phyloP scores from a whole-genome alignment of 2,888 invertebrate genomes.

The Papilio elwesi region DNA sequence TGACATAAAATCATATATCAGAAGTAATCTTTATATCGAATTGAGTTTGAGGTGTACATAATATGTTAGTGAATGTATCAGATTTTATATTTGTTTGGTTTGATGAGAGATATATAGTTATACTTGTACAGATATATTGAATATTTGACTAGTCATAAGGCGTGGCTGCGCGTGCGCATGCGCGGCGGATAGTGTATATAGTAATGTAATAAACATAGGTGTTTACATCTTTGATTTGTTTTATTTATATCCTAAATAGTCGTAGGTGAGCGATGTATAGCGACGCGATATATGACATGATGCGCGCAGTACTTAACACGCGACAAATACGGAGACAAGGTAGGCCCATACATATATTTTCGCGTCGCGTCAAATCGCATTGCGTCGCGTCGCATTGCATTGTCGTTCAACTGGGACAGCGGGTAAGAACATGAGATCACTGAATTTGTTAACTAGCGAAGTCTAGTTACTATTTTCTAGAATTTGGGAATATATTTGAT shows the following conservation, averaged over 20 bases:
- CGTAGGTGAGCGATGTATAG: too few species aligned
- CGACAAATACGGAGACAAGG: too few species aligned
- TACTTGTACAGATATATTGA: slow-evolving; percentile 52
- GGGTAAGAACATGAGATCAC: too few species aligned
- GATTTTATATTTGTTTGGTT: slow-evolving; percentile 34
- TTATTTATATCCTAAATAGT: slow-evolving; percentile 3
- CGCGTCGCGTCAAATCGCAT: too few species aligned
- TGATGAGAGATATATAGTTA: slow-evolving; percentile 20
- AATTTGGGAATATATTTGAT: too few species aligned
- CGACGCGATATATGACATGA: too few species aligned
- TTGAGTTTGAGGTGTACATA: slow-evolving; percentile 32
- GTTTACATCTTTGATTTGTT: slow-evolving; percentile 20
- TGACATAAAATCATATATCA: slow-evolving; percentile 35
- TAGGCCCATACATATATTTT: too few species aligned
- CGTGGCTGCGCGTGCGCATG: neutral
- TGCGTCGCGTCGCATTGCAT: too few species aligned
- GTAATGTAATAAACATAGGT: slow-evolving; percentile 56
- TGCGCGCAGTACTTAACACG: too few species aligned
- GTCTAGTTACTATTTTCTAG: too few species aligned
- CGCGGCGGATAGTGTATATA: slow-evolving; percentile 65
- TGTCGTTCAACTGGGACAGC: too few species aligned
- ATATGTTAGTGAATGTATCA: slow-evolving; percentile 27
- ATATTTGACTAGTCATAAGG: slow-evolving; percentile 65
- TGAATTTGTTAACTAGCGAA: too few species aligned
- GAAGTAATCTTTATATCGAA: slow-evolving; percentile 25